Evolutionary conservation across 2,113 vertebrate genomes (phyloP).

Genomic region (Brachirus orientalis): DNA sequence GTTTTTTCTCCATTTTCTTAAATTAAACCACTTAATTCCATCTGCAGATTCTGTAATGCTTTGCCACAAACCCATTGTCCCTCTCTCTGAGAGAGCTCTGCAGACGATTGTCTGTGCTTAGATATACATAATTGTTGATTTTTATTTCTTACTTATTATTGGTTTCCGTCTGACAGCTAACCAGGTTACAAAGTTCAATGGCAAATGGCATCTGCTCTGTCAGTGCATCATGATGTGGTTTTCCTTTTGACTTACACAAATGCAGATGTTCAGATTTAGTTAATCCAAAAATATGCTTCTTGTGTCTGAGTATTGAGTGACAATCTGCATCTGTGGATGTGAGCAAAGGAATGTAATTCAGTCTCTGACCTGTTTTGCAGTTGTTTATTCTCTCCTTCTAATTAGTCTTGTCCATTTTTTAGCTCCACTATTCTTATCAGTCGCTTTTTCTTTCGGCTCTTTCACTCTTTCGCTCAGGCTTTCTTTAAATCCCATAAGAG

Average conservation of each 20-base stretch:
- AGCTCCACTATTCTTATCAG: neutral
- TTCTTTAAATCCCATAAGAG: conserved; percentile 1
- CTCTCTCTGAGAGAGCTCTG: neutral
- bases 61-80: neutral
- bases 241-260: conserved; percentile 3
- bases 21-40: neutral
- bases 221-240: neutral
- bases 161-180: neutral
- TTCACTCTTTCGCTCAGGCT: neutral
- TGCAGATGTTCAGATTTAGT: conserved; percentile 7
- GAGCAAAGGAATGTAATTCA: conserved; percentile 30
- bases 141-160: neutral
- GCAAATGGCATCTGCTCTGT: neutral
- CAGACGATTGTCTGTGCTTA: neutral
- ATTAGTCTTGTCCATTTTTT: conserved; percentile 12
- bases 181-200: neutral
- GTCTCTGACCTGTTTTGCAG: conserved; percentile 24
- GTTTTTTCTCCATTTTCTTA: too few species aligned
- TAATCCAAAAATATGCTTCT: conserved; percentile 6
- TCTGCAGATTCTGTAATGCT: neutral
- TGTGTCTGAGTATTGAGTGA: conserved; percentile 17
- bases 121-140: too few species aligned
- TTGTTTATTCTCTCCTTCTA: conserved; percentile 21
- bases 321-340: conserved; percentile 23
- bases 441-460: neutral